Evolutionary conservation across 2,888 invertebrate species (phyloP).

Genomic region (Cheilosia pagana): DNA sequence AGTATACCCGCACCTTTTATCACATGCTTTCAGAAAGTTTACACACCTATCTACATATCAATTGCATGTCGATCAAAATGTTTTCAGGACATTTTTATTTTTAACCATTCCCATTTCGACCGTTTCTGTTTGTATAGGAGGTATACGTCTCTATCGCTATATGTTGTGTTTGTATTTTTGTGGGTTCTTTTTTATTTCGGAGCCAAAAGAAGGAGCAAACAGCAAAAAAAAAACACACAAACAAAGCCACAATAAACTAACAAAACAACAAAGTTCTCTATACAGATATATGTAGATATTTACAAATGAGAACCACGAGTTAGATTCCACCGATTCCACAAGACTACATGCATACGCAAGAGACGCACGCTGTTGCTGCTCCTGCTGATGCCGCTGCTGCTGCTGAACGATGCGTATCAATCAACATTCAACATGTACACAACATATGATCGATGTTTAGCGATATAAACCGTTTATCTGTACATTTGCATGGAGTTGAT

Average conservation of each 20-base stretch:
- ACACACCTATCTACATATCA: slow-evolving; percentile 28
- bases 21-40: slow-evolving; percentile 52
- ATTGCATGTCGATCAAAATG: slow-evolving; percentile 53
- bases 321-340: slow-evolving; percentile 24
- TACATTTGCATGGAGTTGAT: slow-evolving; percentile 45
- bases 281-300: slow-evolving; percentile 9
- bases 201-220: slow-evolving; percentile 16
- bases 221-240: slow-evolving; percentile 52
- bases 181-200: slow-evolving; percentile 40
- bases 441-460: slow-evolving; percentile 66
- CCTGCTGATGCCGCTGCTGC: slow-evolving; percentile 50
- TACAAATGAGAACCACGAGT: slow-evolving; percentile 43
- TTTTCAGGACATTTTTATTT: slow-evolving; percentile 62
- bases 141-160: slow-evolving; percentile 1
- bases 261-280: slow-evolving; percentile 31
- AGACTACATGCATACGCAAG: slow-evolving; percentile 3
- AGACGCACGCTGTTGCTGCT: slow-evolving; percentile 36
- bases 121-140: neutral
- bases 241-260: slow-evolving; percentile 69
- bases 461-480: slow-evolving; percentile 54
- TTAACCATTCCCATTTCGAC: slow-evolving; percentile 32
- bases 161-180: slow-evolving; percentile 12
- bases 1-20: slow-evolving; percentile 34
- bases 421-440: slow-evolving; percentile 66
- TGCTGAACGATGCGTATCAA: slow-evolving; percentile 69